These are phyloP conservation scores for Engystomops pustulosus DNA, from an alignment of 2,113 vertebrate species.

Conservation along the genomic window DNA sequence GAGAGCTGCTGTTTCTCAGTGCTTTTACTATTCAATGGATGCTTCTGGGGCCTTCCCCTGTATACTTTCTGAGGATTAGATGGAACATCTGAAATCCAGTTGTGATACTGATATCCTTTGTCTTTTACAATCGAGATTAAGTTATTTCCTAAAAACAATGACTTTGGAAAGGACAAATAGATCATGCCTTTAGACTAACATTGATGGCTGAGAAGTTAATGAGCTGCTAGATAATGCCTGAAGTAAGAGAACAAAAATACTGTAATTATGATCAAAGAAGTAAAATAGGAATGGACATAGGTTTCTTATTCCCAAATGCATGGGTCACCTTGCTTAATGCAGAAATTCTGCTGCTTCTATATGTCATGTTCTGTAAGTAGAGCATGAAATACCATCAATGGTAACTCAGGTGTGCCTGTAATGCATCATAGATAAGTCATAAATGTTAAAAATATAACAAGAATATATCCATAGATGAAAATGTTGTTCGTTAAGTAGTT, in stretches of 20 bases:
- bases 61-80: too few species aligned
- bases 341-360: neutral
- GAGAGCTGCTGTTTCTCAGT: too few species aligned
- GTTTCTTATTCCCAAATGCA: constrained; percentile 21
- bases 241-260: constrained; percentile 9
- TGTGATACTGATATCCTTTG: too few species aligned
- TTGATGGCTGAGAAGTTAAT: neutral
- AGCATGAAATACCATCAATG: neutral
- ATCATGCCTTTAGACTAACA: neutral
- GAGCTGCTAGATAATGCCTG: constrained; percentile 7
- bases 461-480: neutral
- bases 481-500: neutral
- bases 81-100: too few species aligned
- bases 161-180: neutral
- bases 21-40: too few species aligned
- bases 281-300: constrained; percentile 1
- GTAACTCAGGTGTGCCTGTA: neutral
- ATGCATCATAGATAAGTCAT: neutral
- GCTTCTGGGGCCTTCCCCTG: too few species aligned
- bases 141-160: neutral
- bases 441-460: neutral
- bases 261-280: constrained; percentile 14
- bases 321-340: constrained; percentile 15
- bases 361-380: neutral
- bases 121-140: too few species aligned